Base-by-base conservation (phyloP, 2,888 invertebrate genomes). In the Eurytoma adleriae region DNA sequence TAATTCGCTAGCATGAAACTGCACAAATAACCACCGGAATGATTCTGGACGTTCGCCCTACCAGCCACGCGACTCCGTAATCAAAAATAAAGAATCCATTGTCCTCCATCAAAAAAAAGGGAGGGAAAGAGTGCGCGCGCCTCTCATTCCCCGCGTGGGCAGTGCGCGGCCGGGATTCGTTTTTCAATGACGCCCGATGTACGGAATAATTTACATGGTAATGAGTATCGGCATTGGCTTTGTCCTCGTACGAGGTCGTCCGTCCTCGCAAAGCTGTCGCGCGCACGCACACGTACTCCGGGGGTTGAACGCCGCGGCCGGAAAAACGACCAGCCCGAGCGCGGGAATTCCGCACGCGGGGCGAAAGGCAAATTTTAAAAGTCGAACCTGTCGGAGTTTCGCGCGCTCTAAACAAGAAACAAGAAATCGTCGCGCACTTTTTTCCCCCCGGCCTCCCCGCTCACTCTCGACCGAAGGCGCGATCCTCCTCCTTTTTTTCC, bases 181-280 rank as follows among this genome's bases (percentile, higher is more conserved):
- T 80, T 82, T 83, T 83, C 82, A 80, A 75, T 79, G 78, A 72
- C 74, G 70, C 16, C 18, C 74, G 69, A 79, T 76, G 82, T 79
- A 69, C 81, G 83, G 24, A 82, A 83, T 84, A 84, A 84, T 83
- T 84, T 84, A 80, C 83, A 84, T 84, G 82, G 80, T 83, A 84
- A 84, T 84, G 83, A 83, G 84, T 83, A 84, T 83, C 81, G 80
- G 80, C 83, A 83, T 83, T 76, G 84, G 81, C 79, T 83, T 81
- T 59, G 70, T 74, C n/a, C 48, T 18, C 30, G 64, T 18, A 62
- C 72, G 72, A 40, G 20, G 12, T n/a, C 20, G 56, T 50, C 10
- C 56, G 48, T 40, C 56, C 59, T 40, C 40, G 56, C 56, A 57
- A 64, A 73, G 71, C 80, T 71, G 67, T 72, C 72, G 67, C 13